Evolutionary conservation across 1,140 invertebrate species (phyloP), one percentile per base, ranked within the genome.

Genomic region (Cydia pomonella): DNA sequence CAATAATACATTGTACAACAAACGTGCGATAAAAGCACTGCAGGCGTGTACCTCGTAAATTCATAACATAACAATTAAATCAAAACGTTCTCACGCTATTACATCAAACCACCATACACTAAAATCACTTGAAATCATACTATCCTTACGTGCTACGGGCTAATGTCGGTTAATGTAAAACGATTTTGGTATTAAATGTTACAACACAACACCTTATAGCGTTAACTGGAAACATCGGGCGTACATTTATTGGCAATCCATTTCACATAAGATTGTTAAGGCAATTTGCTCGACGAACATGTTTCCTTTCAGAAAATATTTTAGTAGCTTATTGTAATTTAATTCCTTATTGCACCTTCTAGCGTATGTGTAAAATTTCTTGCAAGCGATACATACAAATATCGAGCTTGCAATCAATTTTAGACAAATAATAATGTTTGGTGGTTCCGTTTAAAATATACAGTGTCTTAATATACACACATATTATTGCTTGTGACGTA

Each of bases 11-110:
- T 23, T 23, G 53, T 23, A 59, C 53, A 59, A 59, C 53, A 53
- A 53, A 53, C 50, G 50, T 53, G 50, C 50, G 53, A 59, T 9
- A 59, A 50, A 53, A 53, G 18, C 50, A 59, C 21, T 59, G 53
- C 53, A 59, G 21, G 53, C 21, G 53, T 59, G 53, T 59, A 23
- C 53, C 53, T 23, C 18, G 7, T 10, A 23, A 23, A 59, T 23
- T 23, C 21, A 59, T 59, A 59, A 59, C 4, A 50, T 23, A 59
- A 59, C 21, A 23, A 59, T 23, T 23, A 59, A 59, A 59, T 59
- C n/a, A 23, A 23, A 12, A 59, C 9, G 21, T 59, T 23, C 53
- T 7, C 21, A 59, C 53, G 16, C 6, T 18, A 18, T 18, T 53
- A 23, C 53, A 59, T 23, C 3, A 21, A 59, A 21, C 4, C 4